Evolutionary conservation across 2,113 vertebrate species (phyloP), one percentile per base, ranked within the genome.

Genomic region (Peromyscus maniculatus): DNA sequence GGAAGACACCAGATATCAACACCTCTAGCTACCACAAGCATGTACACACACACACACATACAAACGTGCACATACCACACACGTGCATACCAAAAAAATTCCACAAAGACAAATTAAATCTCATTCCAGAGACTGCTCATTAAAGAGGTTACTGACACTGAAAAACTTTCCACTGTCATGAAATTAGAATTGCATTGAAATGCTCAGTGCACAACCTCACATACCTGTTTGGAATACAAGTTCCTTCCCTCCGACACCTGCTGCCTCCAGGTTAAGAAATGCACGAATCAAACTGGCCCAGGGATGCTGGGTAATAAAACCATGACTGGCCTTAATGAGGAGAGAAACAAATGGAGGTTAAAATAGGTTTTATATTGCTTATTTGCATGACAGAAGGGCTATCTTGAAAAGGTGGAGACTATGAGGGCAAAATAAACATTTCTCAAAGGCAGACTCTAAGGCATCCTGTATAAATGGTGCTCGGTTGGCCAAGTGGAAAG

Each of bases 181-280:
- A 89, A 91, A 93, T 2, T 71, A 94, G 11, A 82, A 78, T 3
- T 43, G 3, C 46, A 46, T 31, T 89, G 87, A 91, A 93, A 71
- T 39, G 71, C 5, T 95, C 43, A 93, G 74, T 1, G 2, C 52
- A 62, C 11, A 55, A 39, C 15, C 36, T 91, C 64, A 91, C 98
- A 64, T 98, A 99, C 99, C 99, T 98, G 99, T 99, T 98, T 99
- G 99, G 98, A 99, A 99, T 96, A 99, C 99, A 91, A 99, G 99
- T 98, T 99, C 99, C 96, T 99, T 99, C 97, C 99, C 99, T 88
- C 99, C 99, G n/a, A 99, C 99, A 93, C 99, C 99, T 67, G 99
- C 99, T 96, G 99, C 99, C 98, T 99, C 99, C 98, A 99, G 98
- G 98, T 99, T 99, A 98, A 99, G 99, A 97, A 99, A 99, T 89